Evolutionary conservation across 2,888 invertebrate species (phyloP).

Genomic region (Nipponacmea schrenckii): DNA sequence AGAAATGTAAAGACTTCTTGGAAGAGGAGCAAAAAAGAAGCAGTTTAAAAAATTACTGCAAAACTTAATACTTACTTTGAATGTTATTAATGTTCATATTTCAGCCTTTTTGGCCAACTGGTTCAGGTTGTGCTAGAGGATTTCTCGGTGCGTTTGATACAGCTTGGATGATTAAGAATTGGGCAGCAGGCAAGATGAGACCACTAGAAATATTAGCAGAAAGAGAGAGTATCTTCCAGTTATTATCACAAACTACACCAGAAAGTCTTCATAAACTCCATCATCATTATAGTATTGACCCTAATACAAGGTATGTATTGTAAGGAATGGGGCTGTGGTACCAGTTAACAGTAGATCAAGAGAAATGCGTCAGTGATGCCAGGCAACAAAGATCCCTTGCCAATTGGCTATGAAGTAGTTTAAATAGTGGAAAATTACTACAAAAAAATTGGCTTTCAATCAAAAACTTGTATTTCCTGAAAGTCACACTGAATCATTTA

Average conservation of each 20-base stretch:
- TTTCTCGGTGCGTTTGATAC: constrained; percentile 96
- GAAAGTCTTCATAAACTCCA: constrained; percentile 92
- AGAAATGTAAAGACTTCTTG: no score
- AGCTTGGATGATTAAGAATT: constrained; percentile 91
- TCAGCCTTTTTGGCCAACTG: constrained; percentile 94
- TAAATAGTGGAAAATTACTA: no score
- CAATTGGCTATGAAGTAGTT: no score
- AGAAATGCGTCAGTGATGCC: no score
- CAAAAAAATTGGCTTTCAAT: no score
- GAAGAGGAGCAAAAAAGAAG: no score
- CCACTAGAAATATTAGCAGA: constrained; percentile 88
- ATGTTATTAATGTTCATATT: constrained; percentile 33
- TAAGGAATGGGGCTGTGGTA: not conserved
- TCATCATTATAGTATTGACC: constrained; percentile 71
- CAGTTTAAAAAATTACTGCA: no score
- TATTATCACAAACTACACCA: constrained; percentile 93
- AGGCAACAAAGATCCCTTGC: no score
- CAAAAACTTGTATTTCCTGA: no score
- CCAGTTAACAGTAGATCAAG: not conserved
- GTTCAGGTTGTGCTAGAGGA: constrained; percentile 96
- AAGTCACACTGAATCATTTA: no score
- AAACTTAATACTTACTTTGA: no score
- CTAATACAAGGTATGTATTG: constrained; percentile 73
- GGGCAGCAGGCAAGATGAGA: constrained; percentile 78
- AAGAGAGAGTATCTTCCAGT: constrained; percentile 90